phyloP scores from a whole-genome alignment of 2,113 vertebrate genomes.

The Terrapene triunguis region DNA sequence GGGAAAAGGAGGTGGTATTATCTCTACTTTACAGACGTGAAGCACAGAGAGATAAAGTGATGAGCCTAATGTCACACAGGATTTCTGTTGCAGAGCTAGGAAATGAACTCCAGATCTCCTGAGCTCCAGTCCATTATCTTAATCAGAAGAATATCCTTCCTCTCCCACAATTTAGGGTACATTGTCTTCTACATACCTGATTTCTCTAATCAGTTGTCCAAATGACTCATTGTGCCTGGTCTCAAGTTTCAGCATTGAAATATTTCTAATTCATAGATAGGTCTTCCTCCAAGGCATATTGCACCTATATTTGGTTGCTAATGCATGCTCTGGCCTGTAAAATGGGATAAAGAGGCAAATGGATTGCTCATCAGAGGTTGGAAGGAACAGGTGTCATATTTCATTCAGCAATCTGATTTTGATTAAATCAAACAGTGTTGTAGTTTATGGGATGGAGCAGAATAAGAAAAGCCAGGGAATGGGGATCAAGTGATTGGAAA shows the following conservation, averaged over 20 bases:
- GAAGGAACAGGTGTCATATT: background rate
- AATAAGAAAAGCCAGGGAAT: background rate
- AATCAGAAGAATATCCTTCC: background rate
- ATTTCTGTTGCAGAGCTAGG: background rate
- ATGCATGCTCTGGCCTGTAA: background rate
- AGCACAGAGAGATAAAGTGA: background rate
- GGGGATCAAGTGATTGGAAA: background rate
- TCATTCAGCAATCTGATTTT: background rate
- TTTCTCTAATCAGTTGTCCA: slow-evolving; percentile 56
- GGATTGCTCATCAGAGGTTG: background rate
- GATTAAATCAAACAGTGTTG: background rate
- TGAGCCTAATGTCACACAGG: background rate
- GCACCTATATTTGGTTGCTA: background rate
- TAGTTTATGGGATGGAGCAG: background rate
- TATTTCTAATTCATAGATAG: background rate
- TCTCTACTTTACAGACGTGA: background rate
- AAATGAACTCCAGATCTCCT: background rate
- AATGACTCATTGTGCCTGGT: background rate
- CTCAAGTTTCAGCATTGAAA: background rate
- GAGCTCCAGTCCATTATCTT: background rate
- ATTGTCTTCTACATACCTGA: slow-evolving; percentile 57
- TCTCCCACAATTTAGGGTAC: background rate
- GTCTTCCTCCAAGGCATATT: background rate
- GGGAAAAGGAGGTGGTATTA: slow-evolving; percentile 55
- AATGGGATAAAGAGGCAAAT: background rate